phyloP scores from a whole-genome alignment of 2,113 vertebrate genomes.

The Chlorodrepanis virens region DNA sequence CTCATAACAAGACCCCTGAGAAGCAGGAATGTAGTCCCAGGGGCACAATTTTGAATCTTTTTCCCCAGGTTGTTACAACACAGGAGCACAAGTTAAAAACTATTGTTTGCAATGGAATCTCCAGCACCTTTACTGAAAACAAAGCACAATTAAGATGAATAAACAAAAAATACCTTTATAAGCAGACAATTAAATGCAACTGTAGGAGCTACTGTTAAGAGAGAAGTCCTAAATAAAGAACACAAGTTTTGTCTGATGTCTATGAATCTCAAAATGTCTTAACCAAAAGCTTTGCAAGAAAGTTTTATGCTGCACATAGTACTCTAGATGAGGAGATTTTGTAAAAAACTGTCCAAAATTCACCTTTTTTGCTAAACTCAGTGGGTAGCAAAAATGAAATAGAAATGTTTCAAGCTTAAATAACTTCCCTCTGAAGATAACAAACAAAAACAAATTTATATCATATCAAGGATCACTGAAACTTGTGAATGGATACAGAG shows the following conservation, averaged over 20 bases:
- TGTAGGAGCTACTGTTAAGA: neutral
- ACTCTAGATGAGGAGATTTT: neutral
- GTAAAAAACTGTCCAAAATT: constrained; percentile 20
- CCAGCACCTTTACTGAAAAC: neutral
- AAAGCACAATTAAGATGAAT: neutral
- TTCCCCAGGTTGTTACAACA: neutral
- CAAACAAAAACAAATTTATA: neutral
- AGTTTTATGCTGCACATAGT: neutral
- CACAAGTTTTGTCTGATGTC: neutral
- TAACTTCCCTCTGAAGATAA: neutral
- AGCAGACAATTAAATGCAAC: neutral
- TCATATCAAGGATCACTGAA: neutral
- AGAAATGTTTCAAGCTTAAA: neutral
- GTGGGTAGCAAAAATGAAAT: constrained; percentile 10
- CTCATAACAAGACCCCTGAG: neutral
- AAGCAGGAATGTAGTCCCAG: neutral
- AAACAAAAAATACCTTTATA: neutral
- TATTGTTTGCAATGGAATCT: neutral
- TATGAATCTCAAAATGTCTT: neutral
- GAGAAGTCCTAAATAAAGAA: neutral
- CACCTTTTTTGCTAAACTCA: neutral
- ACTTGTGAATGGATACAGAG: neutral
- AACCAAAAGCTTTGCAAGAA: neutral
- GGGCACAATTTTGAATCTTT: neutral
- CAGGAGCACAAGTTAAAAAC: neutral